Percentiles rank a stretch among this genome's conserved stretches.
Conservation (phyloP, 2,113 vertebrate species). For the Dicerorhinus sumatrensis region DNA sequence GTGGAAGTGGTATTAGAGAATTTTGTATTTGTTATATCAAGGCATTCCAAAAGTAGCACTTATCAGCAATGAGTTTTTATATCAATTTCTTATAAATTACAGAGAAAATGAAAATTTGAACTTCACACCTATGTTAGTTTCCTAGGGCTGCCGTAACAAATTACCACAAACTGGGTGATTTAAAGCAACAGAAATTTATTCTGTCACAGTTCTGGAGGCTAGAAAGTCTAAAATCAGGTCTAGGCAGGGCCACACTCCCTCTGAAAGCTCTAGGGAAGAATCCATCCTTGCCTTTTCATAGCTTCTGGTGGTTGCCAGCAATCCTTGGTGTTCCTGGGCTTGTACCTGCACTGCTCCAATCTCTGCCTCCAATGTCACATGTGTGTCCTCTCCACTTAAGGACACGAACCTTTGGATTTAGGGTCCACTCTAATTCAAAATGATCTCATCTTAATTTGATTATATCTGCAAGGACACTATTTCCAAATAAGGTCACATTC, state of each 20-base stretch:
- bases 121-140: neutral
- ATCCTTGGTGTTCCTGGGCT: neutral
- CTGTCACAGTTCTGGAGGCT: neutral
- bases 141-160: neutral
- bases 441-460: neutral
- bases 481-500: neutral
- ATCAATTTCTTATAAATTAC: neutral
- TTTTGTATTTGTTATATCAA: neutral
- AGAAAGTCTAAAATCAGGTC: neutral
- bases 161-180: neutral
- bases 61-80: neutral
- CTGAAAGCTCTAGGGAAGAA: neutral
- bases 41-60: neutral
- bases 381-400: neutral
- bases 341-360: neutral
- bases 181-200: neutral
- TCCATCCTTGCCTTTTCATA: neutral
- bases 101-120: constrained; percentile 27
- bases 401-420: neutral
- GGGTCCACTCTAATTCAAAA: neutral
- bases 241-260: neutral
- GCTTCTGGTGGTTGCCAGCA: neutral
- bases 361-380: too few relatives aligned
- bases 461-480: neutral
- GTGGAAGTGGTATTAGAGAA: neutral